Conservation (phyloP, 2,797 vertebrate genomes). For the Pempheris klunzingeri region DNA sequence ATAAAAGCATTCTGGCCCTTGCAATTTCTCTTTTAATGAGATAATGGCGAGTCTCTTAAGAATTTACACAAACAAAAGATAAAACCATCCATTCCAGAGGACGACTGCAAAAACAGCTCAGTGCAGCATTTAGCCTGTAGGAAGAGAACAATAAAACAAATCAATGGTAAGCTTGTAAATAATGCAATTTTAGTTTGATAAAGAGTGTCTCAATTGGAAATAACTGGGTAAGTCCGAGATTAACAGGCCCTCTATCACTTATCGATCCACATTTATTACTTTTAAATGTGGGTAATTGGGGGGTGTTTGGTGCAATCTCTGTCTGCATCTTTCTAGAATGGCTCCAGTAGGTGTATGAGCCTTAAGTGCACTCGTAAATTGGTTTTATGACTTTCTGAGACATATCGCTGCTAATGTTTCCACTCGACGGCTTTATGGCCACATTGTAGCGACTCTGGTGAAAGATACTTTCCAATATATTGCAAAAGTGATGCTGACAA, state of each 20-base stretch:
- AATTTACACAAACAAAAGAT: slow-evolving; percentile 49
- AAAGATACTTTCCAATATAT: slow-evolving; percentile 77
- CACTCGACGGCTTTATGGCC: slow-evolving; percentile 81
- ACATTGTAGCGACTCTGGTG: slow-evolving; percentile 74
- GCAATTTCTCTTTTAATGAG: slow-evolving; percentile 39
- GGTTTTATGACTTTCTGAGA: slow-evolving; percentile 86
- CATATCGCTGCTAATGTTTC: slow-evolving; percentile 86
- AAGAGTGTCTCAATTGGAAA: slow-evolving; percentile 66
- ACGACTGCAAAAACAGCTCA: slow-evolving; percentile 38
- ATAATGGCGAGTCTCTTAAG: slow-evolving; percentile 39
- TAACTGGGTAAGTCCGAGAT: slow-evolving; percentile 70
- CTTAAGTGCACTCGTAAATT: slow-evolving; percentile 87
- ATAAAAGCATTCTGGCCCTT: slow-evolving; percentile 15
- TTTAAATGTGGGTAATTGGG: slow-evolving; percentile 83
- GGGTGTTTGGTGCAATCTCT: slow-evolving; percentile 79
- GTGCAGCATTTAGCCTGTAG: slow-evolving; percentile 56
- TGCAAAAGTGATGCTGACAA: slow-evolving; percentile 75
- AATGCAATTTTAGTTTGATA: slow-evolving; percentile 68
- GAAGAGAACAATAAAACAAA: slow-evolving; percentile 72
- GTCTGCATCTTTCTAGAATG: slow-evolving; percentile 82
- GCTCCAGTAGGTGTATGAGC: slow-evolving; percentile 80
- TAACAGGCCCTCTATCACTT: slow-evolving; percentile 74
- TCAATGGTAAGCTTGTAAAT: slow-evolving; percentile 74
- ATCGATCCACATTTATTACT: slow-evolving; percentile 83
- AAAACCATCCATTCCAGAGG: slow-evolving; percentile 29